Conservation (phyloP, 2,797 vertebrate genomes). For the Coregonus ussuriensis region DNA sequence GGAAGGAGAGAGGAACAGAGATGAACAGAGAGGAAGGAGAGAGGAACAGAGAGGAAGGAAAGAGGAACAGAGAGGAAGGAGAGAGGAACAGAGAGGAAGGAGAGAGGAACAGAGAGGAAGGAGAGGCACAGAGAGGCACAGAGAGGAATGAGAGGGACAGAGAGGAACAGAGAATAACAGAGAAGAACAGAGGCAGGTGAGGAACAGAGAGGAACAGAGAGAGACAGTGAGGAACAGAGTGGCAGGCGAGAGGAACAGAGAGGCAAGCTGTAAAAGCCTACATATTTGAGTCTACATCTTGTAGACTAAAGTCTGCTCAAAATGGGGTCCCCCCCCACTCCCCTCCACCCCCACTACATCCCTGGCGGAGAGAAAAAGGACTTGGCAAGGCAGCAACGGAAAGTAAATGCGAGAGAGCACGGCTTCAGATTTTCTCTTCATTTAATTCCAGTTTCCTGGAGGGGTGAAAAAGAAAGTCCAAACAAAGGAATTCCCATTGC, state of each 20-base stretch:
- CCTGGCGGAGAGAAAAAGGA: slow-evolving; percentile 25
- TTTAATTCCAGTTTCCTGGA: slow-evolving; percentile 55
- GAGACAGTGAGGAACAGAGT: too few relatives aligned
- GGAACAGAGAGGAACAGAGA: too few relatives aligned
- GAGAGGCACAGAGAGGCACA: too few relatives aligned
- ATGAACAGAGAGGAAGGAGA: too few relatives aligned
- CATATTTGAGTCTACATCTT: slow-evolving; percentile 15
- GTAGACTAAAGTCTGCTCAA: slow-evolving; percentile 25
- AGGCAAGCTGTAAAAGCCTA: background rate
- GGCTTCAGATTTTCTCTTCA: slow-evolving; percentile 60
- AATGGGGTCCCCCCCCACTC: slow-evolving; percentile 25
- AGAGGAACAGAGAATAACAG: too few relatives aligned
- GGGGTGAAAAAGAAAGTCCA: slow-evolving; percentile 49
- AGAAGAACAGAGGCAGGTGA: background rate
- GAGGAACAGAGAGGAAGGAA: too few relatives aligned
- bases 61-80: too few relatives aligned
- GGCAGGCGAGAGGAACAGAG: background rate
- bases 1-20: background rate
- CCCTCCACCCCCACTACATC: background rate
- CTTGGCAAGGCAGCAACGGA: slow-evolving; percentile 55
- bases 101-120: background rate
- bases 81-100: too few relatives aligned
- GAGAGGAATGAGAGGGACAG: too few relatives aligned
- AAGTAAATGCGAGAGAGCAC: slow-evolving; percentile 50
- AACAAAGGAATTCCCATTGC: slow-evolving; percentile 75